Percentiles rank a stretch among this genome's conserved stretches.
Conservation (phyloP, 23 tunicate species). For the Botrylloides violaceus region DNA sequence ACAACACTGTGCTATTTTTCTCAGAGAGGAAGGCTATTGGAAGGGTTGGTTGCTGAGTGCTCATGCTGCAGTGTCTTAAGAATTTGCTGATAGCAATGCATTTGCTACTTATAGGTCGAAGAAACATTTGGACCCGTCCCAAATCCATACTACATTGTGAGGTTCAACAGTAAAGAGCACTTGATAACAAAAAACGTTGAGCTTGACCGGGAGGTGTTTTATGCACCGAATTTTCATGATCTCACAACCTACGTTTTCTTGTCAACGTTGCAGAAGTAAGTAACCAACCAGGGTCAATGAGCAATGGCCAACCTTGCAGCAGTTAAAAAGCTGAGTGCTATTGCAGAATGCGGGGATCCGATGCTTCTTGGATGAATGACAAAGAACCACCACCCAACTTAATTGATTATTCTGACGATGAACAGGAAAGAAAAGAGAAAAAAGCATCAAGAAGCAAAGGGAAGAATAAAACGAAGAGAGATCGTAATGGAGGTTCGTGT, state of each 20-base stretch:
- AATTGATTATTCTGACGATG: slow-evolving; percentile 61
- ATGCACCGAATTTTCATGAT: slow-evolving; percentile 26
- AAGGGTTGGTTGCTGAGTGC: not conserved
- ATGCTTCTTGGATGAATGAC: slow-evolving; percentile 56
- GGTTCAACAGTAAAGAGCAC: slow-evolving; percentile 31
- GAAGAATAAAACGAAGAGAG: not conserved
- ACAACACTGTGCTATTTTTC: slow-evolving; percentile 45
- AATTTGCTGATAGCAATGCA: not conserved
- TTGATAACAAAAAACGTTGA: not conserved
- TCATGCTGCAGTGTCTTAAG: not conserved
- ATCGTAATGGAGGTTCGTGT: not conserved
- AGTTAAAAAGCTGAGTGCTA: not conserved
- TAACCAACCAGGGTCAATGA: too few relatives aligned
- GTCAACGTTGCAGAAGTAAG: slow-evolving; percentile 26
- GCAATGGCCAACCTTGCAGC: not conserved
- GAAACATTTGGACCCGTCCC: slow-evolving; percentile 63
- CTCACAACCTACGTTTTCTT: slow-evolving; percentile 39
- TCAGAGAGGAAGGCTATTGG: slow-evolving; percentile 29
- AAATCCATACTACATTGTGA: slow-evolving; percentile 44
- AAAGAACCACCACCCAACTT: slow-evolving; percentile 36
- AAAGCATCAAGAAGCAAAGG: not conserved
- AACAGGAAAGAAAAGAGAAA: slow-evolving; percentile 31
- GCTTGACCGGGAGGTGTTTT: slow-evolving; percentile 22
- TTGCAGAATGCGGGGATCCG: slow-evolving; percentile 35
- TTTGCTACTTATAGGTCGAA: slow-evolving; percentile 18